Conservation (phyloP, 2,797 vertebrate genomes). For the Trachurus trachurus region DNA sequence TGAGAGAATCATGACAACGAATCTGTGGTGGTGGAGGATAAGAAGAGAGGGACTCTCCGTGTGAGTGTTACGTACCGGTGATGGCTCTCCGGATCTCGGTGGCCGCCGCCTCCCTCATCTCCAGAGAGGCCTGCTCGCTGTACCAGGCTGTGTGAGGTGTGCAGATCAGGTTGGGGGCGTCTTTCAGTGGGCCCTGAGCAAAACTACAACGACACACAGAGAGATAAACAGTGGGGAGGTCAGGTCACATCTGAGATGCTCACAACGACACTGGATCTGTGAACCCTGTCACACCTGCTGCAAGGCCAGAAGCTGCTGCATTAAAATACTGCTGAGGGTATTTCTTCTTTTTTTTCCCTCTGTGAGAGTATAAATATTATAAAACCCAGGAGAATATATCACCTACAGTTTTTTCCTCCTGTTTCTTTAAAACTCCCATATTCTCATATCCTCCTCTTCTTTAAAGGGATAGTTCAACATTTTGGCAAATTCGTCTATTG, state of each 20-base stretch:
- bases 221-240: background rate
- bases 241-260: background rate
- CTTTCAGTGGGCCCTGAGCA: slow-evolving; percentile 95
- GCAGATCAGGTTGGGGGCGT: slow-evolving; percentile 97
- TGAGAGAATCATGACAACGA: background rate
- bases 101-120: slow-evolving; percentile 98
- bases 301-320: background rate
- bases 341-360: background rate
- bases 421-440: slow-evolving; percentile 7
- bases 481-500: no score
- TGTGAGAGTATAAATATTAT: background rate
- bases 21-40: background rate
- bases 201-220: slow-evolving; percentile 82
- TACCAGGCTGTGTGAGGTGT: slow-evolving; percentile 99
- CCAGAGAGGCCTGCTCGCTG: slow-evolving; percentile 96
- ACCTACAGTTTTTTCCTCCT: slow-evolving; percentile 9
- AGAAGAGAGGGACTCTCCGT: background rate
- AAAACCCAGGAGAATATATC: slow-evolving; percentile 18
- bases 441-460: slow-evolving; percentile 26
- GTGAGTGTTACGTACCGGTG: slow-evolving; percentile 86
- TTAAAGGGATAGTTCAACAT: background rate
- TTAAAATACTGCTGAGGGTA: background rate
- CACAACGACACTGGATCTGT: background rate
- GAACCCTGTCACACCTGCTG: background rate
- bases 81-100: slow-evolving; percentile 96